Conservation (phyloP, 1,140 invertebrate species). For the Aradophagus sp. region DNA sequence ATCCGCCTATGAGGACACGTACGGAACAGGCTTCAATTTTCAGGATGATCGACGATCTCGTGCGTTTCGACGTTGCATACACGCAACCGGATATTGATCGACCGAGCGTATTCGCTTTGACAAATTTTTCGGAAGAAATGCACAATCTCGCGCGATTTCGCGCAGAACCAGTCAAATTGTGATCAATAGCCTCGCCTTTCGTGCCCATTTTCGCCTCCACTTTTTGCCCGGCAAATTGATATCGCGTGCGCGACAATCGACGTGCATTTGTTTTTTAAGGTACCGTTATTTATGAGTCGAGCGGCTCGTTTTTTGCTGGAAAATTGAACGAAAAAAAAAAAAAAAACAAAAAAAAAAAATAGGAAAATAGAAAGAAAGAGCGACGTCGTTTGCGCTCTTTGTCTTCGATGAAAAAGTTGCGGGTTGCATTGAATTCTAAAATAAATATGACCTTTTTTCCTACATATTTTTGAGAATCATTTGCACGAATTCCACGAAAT, state of each 20-base stretch:
- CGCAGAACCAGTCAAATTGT: conserved; percentile 29
- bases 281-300: too few species aligned
- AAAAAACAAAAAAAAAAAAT: too few species aligned
- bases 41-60: conserved; percentile 53
- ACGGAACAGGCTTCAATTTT: conserved; percentile 51
- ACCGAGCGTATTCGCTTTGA: conserved; percentile 13
- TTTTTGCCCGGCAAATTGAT: conserved; percentile 14
- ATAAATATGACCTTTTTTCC: too few species aligned
- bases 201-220: too few species aligned
- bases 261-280: conserved; percentile 15
- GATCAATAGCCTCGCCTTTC: conserved; percentile 28
- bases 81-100: conserved; percentile 30
- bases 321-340: too few species aligned
- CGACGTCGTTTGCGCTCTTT: too few species aligned
- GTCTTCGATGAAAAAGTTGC: too few species aligned
- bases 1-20: conserved; percentile 34
- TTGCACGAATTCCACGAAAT: too few species aligned
- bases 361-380: too few species aligned
- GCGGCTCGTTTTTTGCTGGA: too few species aligned
- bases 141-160: conserved; percentile 35
- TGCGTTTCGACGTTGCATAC: conserved; percentile 28
- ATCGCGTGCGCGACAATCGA: conserved; percentile 12
- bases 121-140: conserved; percentile 47
- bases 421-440: too few species aligned
- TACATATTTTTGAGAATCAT: too few species aligned